A percentile compares a stretch with the other conserved stretches of the same genome.
These are phyloP conservation scores for Merops nubicus DNA, from an alignment of 2,113 vertebrate genomes.

Conservation along the genomic window DNA sequence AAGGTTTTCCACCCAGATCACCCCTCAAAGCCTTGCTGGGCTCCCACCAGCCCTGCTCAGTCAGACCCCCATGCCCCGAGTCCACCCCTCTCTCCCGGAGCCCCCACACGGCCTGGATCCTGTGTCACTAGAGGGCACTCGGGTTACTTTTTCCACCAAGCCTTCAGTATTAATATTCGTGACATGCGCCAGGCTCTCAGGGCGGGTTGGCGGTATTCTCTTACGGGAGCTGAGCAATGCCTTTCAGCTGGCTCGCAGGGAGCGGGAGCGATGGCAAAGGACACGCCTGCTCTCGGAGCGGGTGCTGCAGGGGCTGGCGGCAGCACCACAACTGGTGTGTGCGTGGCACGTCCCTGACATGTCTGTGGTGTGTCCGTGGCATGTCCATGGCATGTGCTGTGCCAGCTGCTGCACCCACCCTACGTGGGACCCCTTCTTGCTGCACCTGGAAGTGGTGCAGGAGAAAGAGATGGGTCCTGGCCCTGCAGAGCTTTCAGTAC, in stretches of 20 bases:
- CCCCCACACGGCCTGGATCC: background rate
- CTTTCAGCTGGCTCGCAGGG: background rate
- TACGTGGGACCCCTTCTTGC: background rate
- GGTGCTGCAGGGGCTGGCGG: background rate
- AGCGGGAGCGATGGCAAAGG: background rate
- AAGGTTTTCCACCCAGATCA: background rate
- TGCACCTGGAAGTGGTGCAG: rapidly evolving
- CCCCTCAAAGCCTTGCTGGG: background rate
- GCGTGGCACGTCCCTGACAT: rapidly evolving
- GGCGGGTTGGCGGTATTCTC: background rate
- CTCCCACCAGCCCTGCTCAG: background rate
- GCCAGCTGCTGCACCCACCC: rapidly evolving
- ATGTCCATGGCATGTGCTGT: rapidly evolving
- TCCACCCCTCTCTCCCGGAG: rapidly evolving
- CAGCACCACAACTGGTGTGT: rapidly evolving
- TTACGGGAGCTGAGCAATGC: background rate
- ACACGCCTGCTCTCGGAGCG: background rate
- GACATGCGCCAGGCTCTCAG: background rate
- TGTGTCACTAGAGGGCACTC: slow-evolving; percentile 67
- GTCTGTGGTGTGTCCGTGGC: too few relatives aligned
- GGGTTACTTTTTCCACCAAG: background rate
- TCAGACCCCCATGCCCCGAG: rapidly evolving
- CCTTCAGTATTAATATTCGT: background rate
- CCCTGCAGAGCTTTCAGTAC: background rate
- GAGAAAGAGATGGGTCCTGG: too few relatives aligned